These are phyloP conservation scores for Drosophila arawakana DNA, from an alignment of 1,140 invertebrate genomes.

Conservation along the genomic window DNA sequence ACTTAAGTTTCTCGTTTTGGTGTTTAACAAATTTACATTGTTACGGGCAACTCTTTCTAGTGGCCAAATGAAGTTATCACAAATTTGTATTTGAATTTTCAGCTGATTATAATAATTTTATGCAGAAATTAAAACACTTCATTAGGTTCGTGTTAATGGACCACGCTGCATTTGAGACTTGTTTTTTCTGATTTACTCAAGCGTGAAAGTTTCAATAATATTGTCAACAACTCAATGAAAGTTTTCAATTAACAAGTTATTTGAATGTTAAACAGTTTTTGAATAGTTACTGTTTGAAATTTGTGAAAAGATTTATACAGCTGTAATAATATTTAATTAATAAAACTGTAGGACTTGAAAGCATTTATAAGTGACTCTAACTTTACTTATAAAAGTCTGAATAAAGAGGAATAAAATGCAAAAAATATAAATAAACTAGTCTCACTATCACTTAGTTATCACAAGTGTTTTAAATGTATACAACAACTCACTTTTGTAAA, in stretches of 20 bases:
- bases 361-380: no score
- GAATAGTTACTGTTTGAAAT: neutral
- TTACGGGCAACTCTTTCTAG: conserved; percentile 2
- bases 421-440: no score
- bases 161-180: conserved; percentile 28
- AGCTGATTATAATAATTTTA: conserved; percentile 64
- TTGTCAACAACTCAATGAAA: conserved; percentile 10
- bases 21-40: conserved; percentile 43
- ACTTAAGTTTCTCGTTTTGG: conserved; percentile 23
- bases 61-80: conserved; percentile 52
- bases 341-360: neutral
- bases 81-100: conserved; percentile 40
- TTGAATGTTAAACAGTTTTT: neutral
- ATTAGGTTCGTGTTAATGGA: conserved; percentile 73
- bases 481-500: no score
- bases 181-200: conserved; percentile 5
- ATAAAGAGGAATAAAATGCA: no score
- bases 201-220: conserved; percentile 70
- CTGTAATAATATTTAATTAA: neutral
- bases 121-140: conserved; percentile 72
- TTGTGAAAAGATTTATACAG: neutral
- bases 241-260: neutral
- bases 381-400: no score
- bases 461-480: no score
- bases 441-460: no score